phyloP scores from a whole-genome alignment of 2,888 invertebrate genomes.

The Diogma glabrata region DNA sequence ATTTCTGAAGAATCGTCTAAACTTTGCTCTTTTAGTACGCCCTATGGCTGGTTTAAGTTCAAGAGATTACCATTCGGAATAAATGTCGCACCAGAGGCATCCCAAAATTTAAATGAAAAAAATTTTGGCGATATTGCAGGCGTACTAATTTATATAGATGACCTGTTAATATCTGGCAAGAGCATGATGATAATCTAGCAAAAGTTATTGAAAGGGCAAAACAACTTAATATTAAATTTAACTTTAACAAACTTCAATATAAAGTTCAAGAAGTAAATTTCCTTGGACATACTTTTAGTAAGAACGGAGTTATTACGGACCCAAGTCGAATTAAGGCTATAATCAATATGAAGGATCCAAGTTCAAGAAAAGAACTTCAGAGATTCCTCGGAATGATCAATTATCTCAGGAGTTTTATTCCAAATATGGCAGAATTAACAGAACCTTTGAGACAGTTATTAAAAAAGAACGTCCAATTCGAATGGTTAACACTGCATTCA shows the following conservation, averaged over 20 bases:
- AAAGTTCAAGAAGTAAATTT: slow-evolving; percentile 13
- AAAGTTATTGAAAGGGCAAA: slow-evolving; percentile 12
- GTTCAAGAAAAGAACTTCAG: too few species aligned
- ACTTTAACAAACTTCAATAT: slow-evolving; percentile 15
- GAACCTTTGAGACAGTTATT: too few species aligned
- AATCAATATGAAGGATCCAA: too few species aligned
- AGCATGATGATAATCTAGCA: slow-evolving; percentile 15
- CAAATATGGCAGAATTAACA: too few species aligned
- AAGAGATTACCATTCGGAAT: not conserved
- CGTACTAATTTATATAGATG: slow-evolving; percentile 15
- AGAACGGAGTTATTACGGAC: slow-evolving; percentile 1
- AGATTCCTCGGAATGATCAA: too few species aligned
- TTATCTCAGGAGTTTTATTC: too few species aligned
- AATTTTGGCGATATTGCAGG: not conserved
- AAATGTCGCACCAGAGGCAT: not conserved
- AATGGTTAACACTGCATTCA: too few species aligned
- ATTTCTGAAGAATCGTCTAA: too few species aligned
- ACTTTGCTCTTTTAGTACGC: not conserved
- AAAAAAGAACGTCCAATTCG: too few species aligned
- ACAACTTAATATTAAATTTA: slow-evolving; percentile 13
- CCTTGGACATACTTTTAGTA: slow-evolving; percentile 14
- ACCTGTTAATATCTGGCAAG: slow-evolving; percentile 13
- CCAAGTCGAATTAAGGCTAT: slow-evolving; percentile 8
- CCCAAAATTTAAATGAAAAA: not conserved
- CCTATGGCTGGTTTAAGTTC: not conserved